Evolutionary conservation across 2,888 invertebrate genomes (phyloP), one percentile per base, ranked within the genome.

Genomic region (Eubasilissa splendida): DNA sequence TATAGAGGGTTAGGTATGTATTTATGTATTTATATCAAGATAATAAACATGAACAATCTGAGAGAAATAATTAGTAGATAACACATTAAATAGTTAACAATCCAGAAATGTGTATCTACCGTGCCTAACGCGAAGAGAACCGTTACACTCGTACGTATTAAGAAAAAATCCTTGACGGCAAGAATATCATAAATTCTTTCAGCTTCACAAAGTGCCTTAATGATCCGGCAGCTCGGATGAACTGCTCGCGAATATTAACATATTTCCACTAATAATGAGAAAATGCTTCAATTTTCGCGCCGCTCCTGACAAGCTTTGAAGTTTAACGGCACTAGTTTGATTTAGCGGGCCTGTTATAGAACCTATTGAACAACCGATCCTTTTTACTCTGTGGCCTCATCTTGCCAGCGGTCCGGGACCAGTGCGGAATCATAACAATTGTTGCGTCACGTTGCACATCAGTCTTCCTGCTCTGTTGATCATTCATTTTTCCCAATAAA

Each of bases 401-500:
- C n/a, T 60, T 60, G 60, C 4, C n/a, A 60, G n/a, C 22, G 60
- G n/a, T n/a, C 14, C 53, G 52, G 22, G 70, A 70, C 11, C 14
- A 70, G 60, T 63, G 12, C 63, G 70, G 70, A 70, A 22, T 54
- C 70, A 53, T 70, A 63, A 54, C 68, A 70, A 42, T 52, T 54
- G 66, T 66, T 76, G 54, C 76, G 56, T 76, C 60, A 65, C 63
- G 63, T 52, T 53, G 54, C 68, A 42, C 76, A 65, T 65, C 65
- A 12, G 8, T 12, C 54, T 66, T 76, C 76, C 76, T 76, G 65
- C 65, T 76, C 53, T 65, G 33, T 12, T 54, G 65, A 50, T 66
- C 56, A 56, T 76, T 56, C 66, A 66, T 53, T 76, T 76, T 76
- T 22, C 65, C 54, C 76, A 76, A 52, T 65, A 76, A 76, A 66